Evolutionary conservation across 2,113 vertebrate species (phyloP), one percentile per base, ranked within the genome.

Genomic region (Genyomyrus donnyi): DNA sequence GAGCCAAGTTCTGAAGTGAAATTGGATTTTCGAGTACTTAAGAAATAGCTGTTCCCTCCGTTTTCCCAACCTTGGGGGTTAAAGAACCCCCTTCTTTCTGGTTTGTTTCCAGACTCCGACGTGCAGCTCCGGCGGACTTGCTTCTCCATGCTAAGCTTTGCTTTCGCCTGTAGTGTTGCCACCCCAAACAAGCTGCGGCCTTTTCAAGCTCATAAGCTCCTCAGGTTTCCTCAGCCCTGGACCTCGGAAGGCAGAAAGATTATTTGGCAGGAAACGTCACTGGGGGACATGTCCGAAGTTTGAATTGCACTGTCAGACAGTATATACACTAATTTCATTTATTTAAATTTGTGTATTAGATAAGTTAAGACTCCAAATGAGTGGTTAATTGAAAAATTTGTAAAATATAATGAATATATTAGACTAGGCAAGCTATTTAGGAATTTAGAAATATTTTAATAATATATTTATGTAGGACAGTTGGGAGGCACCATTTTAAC

Each of bases 1-100:
- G 45, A 88, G 92, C 90, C 91, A 92, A 90, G 89, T 84, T 91
- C 70, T 53, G 45, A 50, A 53, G 88, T 77, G n/a, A 13, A 49
- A 42, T 50, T 45, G 83, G 83, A 46, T 10, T 48, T 85, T 85
- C 3, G 3, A 48, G 83, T 6, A 5, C 62, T 70, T 70, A 66
- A 66, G 62, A 27, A 11, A 66, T 66, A 13, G 62, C 62, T 1
- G 62, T 10, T 66, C 62, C 17, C 77, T 45, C 7, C 80, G 1
- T 84, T 46, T 46, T 46, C 42, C 83, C 83, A 45, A 48, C 13
- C 48, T 48, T 77, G 66, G 24, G 62, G 45, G 39, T 45, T 21
- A 19, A 31, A 9, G n/a, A 4, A 46, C 24, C 10, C 10, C 4
- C 19, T 42, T 89, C 88, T 24, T 42, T 42, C 17, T 80, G 35